Conservation (phyloP, 2,888 invertebrate species). For the Sarcophaga carnaria region DNA sequence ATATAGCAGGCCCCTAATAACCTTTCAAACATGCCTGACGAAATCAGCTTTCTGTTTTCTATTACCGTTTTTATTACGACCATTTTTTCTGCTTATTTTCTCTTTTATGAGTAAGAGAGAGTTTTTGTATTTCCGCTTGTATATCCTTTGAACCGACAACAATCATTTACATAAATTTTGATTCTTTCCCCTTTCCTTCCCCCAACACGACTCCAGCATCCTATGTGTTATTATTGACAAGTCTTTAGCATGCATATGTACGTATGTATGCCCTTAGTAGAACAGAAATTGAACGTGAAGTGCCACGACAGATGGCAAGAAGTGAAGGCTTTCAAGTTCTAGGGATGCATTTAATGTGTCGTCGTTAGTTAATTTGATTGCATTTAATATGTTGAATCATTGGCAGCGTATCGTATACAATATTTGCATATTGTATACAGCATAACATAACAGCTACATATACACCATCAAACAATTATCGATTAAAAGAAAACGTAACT, state of each 20-base stretch:
- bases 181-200: constrained; percentile 26
- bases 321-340: constrained; percentile 58
- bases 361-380: constrained; percentile 64
- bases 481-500: constrained; percentile 35
- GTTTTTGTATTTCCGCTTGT: constrained; percentile 14
- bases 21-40: not conserved
- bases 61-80: constrained; percentile 25
- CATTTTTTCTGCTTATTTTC: constrained; percentile 7
- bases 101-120: not conserved
- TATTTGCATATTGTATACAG: constrained; percentile 13
- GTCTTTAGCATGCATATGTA: constrained; percentile 56
- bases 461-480: constrained; percentile 42
- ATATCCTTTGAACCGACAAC: constrained; percentile 25
- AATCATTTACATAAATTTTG: constrained; percentile 58
- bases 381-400: constrained; percentile 45
- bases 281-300: not conserved
- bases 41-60: constrained; percentile 51
- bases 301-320: not conserved
- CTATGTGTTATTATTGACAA: constrained; percentile 61
- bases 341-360: constrained; percentile 65
- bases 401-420: constrained; percentile 3
- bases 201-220: not conserved
- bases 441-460: not conserved
- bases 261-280: not conserved
- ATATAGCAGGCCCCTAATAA: constrained; percentile 1